phyloP scores from a whole-genome alignment of 37 sponge, comb jelly and placozoan species.

The Geodia barretti region DNA sequence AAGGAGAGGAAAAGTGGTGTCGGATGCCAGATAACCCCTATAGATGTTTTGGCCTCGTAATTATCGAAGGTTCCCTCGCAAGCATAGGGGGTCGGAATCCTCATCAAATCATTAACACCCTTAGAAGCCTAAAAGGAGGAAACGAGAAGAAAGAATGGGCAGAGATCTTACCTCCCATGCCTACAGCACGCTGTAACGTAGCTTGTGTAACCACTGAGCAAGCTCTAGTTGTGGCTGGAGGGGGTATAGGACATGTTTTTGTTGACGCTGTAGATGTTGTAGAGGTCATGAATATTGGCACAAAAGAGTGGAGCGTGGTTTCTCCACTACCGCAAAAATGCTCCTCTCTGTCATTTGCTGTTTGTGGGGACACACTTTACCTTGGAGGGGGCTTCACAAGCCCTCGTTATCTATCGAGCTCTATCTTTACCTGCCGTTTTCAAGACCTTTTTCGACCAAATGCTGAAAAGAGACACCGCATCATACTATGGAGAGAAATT shows the following conservation, averaged over 20 bases:
- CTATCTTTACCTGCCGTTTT: background rate
- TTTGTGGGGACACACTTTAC: background rate
- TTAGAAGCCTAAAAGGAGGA: too few species aligned
- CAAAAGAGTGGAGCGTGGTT: background rate
- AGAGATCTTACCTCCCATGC: background rate
- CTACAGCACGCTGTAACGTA: background rate
- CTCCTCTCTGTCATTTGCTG: background rate
- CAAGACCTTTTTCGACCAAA: background rate
- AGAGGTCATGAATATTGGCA: background rate
- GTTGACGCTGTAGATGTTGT: background rate
- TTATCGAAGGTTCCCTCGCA: too few species aligned
- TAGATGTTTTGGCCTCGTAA: too few species aligned
- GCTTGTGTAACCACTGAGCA: background rate
- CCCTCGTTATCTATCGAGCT: background rate
- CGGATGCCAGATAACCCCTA: too few species aligned
- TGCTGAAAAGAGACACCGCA: background rate
- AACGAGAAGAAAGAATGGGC: too few species aligned
- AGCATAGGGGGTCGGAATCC: too few species aligned
- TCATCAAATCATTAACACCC: too few species aligned
- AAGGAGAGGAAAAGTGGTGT: too few species aligned
- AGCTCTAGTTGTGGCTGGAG: background rate
- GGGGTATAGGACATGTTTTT: background rate
- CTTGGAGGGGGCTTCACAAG: too few species aligned
- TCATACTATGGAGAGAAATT: background rate
- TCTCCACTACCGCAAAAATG: background rate